Evolutionary conservation across 2,113 vertebrate genomes (phyloP), one percentile per base, ranked within the genome.

Genomic region (Herpetotheres cachinnans): DNA sequence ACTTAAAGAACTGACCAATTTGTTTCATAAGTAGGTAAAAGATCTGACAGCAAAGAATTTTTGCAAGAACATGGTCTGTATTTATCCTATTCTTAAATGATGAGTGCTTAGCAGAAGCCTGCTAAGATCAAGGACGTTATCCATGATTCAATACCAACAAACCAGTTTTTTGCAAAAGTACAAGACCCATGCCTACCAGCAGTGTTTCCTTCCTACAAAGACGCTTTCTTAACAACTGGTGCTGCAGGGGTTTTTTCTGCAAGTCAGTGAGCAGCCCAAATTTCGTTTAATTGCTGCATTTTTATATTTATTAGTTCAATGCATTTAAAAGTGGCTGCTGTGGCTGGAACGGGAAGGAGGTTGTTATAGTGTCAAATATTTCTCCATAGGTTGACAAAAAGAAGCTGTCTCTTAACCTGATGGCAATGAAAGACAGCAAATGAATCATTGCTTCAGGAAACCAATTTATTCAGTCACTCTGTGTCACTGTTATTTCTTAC

Each of bases 401-500:
- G 95, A 97, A 98, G 90, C 94, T 85, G 67, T 97, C 97, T 97
- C 90, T 98, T 96, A 98, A 98, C 87, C 95, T 98, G 97, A 98
- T 98, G 97, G 96, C 98, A 98, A 98, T 98, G 95, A 98, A 98
- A 99, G 98, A 98, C 98, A 98, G 96, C 85, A 61, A 97, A 98
- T 98, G 98, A 99, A 98, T 98, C 98, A 98, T 63, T 98, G 98
- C 98, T 98, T 91, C 95, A 97, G 97, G 97, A 99, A 99, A 98
- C 96, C 98, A 98, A 99, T 99, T 99, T 97, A 98, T 99, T 99
- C 98, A 99, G 98, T 98, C 97, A 98, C 97, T 98, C 96, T 89
- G 95, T 98, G 98, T 97, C 86, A 58, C 95, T 83, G 97, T 99
- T 99, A 99, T 99, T 99, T 99, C 99, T 99, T 98, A 98, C 98